These are phyloP conservation scores for Pseudorectes ferrugineus DNA, from an alignment of 2,113 vertebrate species.

Conservation along the genomic window DNA sequence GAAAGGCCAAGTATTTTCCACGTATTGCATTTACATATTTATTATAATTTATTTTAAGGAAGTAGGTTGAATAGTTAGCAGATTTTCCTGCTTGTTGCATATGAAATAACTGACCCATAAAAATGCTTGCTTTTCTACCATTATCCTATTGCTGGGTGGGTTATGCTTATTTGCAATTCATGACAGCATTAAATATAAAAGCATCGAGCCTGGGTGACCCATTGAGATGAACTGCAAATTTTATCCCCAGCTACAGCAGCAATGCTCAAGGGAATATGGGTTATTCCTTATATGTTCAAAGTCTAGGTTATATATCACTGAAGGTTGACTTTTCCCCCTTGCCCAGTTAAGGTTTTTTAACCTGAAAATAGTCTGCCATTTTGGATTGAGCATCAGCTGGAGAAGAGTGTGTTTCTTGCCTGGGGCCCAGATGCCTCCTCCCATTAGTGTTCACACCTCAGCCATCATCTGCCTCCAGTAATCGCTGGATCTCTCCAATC, in stretches of 20 bases:
- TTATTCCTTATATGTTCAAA: not conserved
- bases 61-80: not conserved
- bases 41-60: not conserved
- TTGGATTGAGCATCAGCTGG: not conserved
- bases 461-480: not conserved
- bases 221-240: not conserved
- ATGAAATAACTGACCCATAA: not conserved
- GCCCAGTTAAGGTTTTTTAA: not conserved
- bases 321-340: not conserved
- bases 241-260: not conserved
- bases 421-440: constrained; percentile 13
- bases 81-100: not conserved
- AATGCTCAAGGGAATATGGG: not conserved
- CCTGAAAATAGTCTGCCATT: constrained; percentile 33
- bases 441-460: constrained; percentile 7
- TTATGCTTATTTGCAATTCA: not conserved
- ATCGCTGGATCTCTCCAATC: not conserved
- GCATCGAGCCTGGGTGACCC: not conserved
- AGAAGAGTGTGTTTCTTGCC: not conserved
- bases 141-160: not conserved
- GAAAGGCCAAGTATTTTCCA: not conserved
- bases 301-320: not conserved
- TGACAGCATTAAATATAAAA: not conserved
- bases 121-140: not conserved
- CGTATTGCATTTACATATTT: not conserved